Evolutionary conservation across 2,113 vertebrate genomes (phyloP), one percentile per base, ranked within the genome.

Genomic region (Aldabrachelys gigantea): DNA sequence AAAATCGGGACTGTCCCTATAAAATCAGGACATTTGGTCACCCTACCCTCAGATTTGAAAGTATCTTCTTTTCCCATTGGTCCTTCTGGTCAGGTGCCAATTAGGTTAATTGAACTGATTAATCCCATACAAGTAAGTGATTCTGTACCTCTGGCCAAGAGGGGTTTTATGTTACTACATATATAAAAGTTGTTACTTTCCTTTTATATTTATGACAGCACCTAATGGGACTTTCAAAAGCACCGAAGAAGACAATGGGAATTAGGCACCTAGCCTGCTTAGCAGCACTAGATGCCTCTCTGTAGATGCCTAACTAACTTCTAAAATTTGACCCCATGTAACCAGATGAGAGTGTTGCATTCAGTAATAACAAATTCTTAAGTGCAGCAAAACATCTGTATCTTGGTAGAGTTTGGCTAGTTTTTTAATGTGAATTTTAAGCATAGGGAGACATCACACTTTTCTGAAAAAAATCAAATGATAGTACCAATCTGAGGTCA

Each of bases 371-470:
- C 31, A 29, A 35, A 35, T 65, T 22, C 1, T 4, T 21, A 10
- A 31, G 44, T 91, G 88, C 85, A 83, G 59, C 50, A 83, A 11
- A 81, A 2, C 81, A 24, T 44, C 88, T 91, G 54, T 81, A 81
- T 84, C 72, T 91, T 59, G 78, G 38, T 91, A 8, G 53, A 80
- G 62, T 92, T 91, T 79, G 35, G n/a, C 25, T 82, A 12, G 0
- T 86, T 11, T 91, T 89, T 35, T 35, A 89, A 86, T 86, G 38
- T 14, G 12, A 78, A 19, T 92, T 95, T 93, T 95, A 84, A 93
- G 76, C 10, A 69, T 5, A n/a, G 62, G 35, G 62, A n/a, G 16
- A 21, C 62, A 69, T 69, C 62, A 65, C 16, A 9, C 35, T 69
- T 69, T 69, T 69, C 56, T n/a, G n/a, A 69, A 69, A 69, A 69